Conservation (phyloP, 92 coral and sea anemone genomes). For the Hydrozoanthus gracilis region DNA sequence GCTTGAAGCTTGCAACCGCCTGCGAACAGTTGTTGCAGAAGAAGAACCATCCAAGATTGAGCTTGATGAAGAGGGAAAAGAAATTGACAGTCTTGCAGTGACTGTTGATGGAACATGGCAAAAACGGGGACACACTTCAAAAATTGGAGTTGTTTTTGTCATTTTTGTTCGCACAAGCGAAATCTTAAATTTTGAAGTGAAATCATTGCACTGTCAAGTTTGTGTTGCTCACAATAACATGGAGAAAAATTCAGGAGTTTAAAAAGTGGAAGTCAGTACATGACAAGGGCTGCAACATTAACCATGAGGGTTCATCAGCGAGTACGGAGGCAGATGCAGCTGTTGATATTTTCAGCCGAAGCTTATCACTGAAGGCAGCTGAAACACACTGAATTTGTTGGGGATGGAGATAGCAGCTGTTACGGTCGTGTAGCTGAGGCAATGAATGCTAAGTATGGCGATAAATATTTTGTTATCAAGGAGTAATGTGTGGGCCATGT, state of each 20-base stretch:
- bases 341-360: slow-evolving; percentile 49
- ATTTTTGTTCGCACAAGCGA: slow-evolving; percentile 25
- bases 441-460: slow-evolving; percentile 43
- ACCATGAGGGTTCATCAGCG: slow-evolving; percentile 47
- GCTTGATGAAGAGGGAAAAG: background rate
- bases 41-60: slow-evolving; percentile 8
- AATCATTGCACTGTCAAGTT: slow-evolving; percentile 47
- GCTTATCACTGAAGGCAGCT: slow-evolving; percentile 4
- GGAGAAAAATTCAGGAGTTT: slow-evolving; percentile 45
- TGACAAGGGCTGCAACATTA: slow-evolving; percentile 39
- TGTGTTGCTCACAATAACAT: slow-evolving; percentile 42
- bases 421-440: background rate
- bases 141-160: background rate
- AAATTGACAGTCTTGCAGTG: background rate
- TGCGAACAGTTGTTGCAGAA: slow-evolving; percentile 8
- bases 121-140: background rate
- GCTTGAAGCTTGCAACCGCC: background rate
- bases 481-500: too few relatives aligned
- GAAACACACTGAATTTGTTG: slow-evolving; percentile 34
- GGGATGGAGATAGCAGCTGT: background rate
- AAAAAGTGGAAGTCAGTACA: slow-evolving; percentile 47
- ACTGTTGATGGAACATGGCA: background rate
- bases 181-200: slow-evolving; percentile 46
- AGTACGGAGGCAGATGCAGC: slow-evolving; percentile 57
- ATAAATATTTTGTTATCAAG: slow-evolving; percentile 24